These are phyloP conservation scores for Vimba vimba DNA, from an alignment of 2,113 vertebrate genomes.

Conservation along the genomic window DNA sequence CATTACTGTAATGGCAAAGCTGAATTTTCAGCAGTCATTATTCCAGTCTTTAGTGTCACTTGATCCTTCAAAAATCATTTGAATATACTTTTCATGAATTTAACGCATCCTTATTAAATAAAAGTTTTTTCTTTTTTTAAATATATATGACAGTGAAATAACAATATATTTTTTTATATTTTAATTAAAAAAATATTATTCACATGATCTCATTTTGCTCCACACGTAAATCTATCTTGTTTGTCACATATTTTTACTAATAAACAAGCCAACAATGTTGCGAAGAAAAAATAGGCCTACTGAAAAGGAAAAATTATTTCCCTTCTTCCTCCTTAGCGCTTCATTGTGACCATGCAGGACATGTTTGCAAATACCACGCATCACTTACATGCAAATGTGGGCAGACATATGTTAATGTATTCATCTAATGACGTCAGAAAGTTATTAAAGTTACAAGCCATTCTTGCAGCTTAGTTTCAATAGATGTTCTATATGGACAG, in stretches of 20 bases:
- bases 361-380: background rate
- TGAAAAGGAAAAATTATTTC: background rate
- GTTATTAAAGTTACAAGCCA: constrained; percentile 1
- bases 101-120: background rate
- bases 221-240: no score
- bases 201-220: no score
- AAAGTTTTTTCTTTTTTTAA: no score
- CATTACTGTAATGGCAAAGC: background rate
- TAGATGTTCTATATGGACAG: background rate
- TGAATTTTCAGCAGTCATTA: background rate
- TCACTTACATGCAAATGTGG: background rate
- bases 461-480: background rate
- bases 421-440: background rate
- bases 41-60: background rate
- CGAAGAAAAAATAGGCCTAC: no score
- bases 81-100: background rate
- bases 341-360: background rate
- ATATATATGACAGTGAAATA: no score
- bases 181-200: no score
- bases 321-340: background rate
- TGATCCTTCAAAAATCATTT: background rate
- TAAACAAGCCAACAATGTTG: no score
- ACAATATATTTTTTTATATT: no score
- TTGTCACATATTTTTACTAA: no score
- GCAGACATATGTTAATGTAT: background rate